A percentile compares a stretch with the other conserved stretches of the same genome.
These are phyloP conservation scores for Eulithis testata DNA, from an alignment of 2,888 invertebrate species.

Conservation along the genomic window DNA sequence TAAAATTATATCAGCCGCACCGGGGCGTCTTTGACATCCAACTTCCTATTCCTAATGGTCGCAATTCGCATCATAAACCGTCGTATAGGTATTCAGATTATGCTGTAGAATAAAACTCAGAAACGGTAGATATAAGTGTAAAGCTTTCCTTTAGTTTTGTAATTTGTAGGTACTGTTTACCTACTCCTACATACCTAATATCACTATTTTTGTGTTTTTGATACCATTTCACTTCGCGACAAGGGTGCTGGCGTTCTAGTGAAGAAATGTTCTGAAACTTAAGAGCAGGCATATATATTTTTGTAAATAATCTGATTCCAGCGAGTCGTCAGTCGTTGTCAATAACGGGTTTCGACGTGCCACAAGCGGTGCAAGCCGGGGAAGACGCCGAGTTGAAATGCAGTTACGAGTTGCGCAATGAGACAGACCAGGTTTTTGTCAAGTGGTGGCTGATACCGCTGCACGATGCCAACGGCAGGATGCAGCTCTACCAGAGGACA, in stretches of 20 bases:
- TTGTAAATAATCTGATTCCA: constrained; percentile 42
- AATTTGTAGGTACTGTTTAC: too few species aligned
- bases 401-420: constrained; percentile 47
- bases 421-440: constrained; percentile 54
- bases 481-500: constrained; percentile 65
- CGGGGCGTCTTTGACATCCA: constrained; percentile 32
- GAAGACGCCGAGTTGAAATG: constrained; percentile 61
- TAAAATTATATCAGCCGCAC: constrained; percentile 41
- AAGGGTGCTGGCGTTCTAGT: too few species aligned
- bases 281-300: too few species aligned
- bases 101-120: not conserved
- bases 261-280: too few species aligned
- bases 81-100: constrained; percentile 34
- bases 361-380: constrained; percentile 56
- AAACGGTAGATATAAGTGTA: too few species aligned
- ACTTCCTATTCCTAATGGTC: constrained; percentile 29
- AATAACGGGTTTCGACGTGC: constrained; percentile 68
- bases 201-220: too few species aligned
- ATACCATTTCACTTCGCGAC: too few species aligned
- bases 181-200: too few species aligned
- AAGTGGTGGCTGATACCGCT: constrained; percentile 73
- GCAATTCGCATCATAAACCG: constrained; percentile 27
- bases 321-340: constrained; percentile 61
- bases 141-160: too few species aligned
- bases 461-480: constrained; percentile 44